phyloP scores from a whole-genome alignment of 2,888 invertebrate species.

The Listrodromus nycthemerus region DNA sequence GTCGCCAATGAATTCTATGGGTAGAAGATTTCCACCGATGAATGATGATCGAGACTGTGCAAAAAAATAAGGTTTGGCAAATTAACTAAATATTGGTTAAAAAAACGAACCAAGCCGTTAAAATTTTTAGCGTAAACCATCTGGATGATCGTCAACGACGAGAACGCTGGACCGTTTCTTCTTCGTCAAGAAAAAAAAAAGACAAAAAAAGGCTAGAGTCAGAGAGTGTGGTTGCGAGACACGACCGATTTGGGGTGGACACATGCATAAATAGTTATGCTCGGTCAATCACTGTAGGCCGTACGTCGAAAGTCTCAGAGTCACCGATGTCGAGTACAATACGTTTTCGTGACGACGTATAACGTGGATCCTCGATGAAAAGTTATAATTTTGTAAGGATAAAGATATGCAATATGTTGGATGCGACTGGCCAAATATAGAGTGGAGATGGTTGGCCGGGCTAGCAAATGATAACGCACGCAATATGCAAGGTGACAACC shows the following conservation, averaged over 20 bases:
- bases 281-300: constrained; percentile 5
- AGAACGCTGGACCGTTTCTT: background rate
- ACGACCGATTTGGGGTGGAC: constrained; percentile 48
- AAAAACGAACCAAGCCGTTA: background rate
- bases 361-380: constrained; percentile 68
- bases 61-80: background rate
- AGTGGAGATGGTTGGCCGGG: constrained; percentile 80
- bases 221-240: constrained; percentile 18
- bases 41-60: background rate
- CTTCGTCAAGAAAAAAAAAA: background rate
- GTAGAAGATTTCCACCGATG: background rate
- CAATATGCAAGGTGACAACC: constrained; percentile 76
- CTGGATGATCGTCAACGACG: background rate
- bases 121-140: background rate
- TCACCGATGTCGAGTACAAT: background rate
- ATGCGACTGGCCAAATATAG: constrained; percentile 84
- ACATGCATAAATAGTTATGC: constrained; percentile 60
- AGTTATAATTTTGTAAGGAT: constrained; percentile 75
- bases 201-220: constrained; percentile 35
- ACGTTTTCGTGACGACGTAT: constrained; percentile 13
- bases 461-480: constrained; percentile 75
- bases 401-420: constrained; percentile 83
- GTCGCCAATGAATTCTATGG: background rate
- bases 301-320: constrained; percentile 8
- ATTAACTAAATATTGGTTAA: background rate